Conservation (phyloP, 1,140 invertebrate species). For the Steinernema feltiae region DNA sequence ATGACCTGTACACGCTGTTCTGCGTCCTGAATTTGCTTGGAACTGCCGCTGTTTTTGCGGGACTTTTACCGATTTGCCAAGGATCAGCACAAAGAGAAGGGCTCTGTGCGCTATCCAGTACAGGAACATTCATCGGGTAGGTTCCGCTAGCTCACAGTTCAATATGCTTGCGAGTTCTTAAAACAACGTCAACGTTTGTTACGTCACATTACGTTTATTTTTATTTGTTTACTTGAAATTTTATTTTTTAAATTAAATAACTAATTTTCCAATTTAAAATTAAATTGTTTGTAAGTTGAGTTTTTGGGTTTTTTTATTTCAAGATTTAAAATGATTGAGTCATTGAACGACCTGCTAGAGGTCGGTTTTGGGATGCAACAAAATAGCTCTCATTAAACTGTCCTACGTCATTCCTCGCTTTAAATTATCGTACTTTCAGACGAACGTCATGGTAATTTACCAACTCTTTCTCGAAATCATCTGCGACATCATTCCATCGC, state of each 20-base stretch:
- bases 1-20: not conserved
- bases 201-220: not conserved
- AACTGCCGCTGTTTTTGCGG: not conserved
- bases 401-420: not conserved
- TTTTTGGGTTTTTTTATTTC: not conserved
- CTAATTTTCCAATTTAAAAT: not conserved
- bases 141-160: not conserved
- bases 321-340: not conserved
- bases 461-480: not conserved
- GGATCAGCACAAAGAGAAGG: not conserved
- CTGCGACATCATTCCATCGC: not conserved
- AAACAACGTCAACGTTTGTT: not conserved
- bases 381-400: no score
- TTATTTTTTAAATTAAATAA: not conserved
- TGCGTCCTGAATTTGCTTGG: not conserved
- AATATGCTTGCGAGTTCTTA: not conserved
- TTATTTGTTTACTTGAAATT: not conserved
- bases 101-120: not conserved
- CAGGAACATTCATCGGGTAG: not conserved
- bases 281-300: not conserved
- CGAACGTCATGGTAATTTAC: not conserved
- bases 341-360: not conserved
- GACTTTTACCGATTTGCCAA: not conserved
- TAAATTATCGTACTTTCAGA: not conserved
- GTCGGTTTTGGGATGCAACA: not conserved